A percentile compares a stretch with the other conserved stretches of the same genome.
Conservation (phyloP, 2,113 vertebrate genomes). For the Oceanodroma tethys region DNA sequence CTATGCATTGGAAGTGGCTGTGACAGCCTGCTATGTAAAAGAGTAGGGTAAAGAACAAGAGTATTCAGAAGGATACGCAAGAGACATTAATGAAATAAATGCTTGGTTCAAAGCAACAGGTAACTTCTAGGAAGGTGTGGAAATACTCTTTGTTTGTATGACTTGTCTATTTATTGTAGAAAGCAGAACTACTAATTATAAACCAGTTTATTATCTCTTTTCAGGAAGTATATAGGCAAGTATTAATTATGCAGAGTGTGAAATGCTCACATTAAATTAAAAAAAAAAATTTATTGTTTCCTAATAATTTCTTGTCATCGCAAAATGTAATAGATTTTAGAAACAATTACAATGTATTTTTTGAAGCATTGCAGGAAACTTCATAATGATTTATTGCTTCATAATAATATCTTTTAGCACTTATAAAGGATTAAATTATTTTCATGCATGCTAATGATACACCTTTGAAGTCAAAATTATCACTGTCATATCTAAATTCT, state of each 20-base stretch:
- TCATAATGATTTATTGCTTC: not conserved
- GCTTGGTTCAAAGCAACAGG: not conserved
- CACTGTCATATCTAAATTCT: not conserved
- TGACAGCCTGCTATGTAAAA: not conserved
- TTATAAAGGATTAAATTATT: not conserved
- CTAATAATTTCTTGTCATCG: not conserved
- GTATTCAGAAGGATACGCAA: not conserved
- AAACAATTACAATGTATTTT: not conserved
- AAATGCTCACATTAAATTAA: not conserved
- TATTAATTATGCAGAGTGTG: not conserved
- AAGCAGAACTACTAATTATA: not conserved
- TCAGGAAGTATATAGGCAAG: not conserved
- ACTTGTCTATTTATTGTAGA: not conserved
- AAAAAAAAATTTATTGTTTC: not conserved
- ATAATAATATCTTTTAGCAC: not conserved
- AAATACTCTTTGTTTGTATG: not conserved
- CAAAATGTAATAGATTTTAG: not conserved
- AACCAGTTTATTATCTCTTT: not conserved
- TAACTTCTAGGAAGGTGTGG: not conserved
- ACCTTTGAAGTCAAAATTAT: not conserved
- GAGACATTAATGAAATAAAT: not conserved
- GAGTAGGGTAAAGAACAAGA: not conserved
- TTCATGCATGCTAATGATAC: not conserved
- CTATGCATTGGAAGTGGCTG: not conserved
- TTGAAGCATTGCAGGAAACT: not conserved